phyloP scores from a whole-genome alignment of 2,888 invertebrate species.

The Hetaerina titia region DNA sequence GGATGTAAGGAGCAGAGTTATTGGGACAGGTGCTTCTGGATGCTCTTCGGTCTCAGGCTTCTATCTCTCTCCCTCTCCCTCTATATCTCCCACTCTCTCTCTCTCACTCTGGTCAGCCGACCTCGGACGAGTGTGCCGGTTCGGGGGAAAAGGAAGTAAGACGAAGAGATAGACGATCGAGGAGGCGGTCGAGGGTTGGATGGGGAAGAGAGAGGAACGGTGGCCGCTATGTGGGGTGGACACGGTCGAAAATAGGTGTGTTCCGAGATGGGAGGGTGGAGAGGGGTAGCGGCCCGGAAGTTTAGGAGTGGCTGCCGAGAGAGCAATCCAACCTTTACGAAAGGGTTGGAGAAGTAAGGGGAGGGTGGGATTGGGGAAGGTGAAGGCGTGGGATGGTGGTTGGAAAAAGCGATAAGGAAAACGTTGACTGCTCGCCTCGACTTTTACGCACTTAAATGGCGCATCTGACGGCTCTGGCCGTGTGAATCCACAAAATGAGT shows the following conservation, averaged over 20 bases:
- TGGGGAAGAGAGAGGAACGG: background rate
- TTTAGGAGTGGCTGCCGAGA: conserved; percentile 37
- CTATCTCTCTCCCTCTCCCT: background rate
- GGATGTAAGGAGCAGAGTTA: conserved; percentile 54
- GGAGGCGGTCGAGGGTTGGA: background rate
- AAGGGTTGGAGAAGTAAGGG: conserved; percentile 30
- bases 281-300: conserved; percentile 4
- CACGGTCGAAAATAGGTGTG: conserved; percentile 31
- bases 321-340: conserved; percentile 25
- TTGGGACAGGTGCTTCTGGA: conserved; percentile 58
- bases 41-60: background rate
- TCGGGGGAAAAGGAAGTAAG: conserved; percentile 2
- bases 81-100: background rate
- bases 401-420: background rate
- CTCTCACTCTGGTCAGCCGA: conserved; percentile 46
- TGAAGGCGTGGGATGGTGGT: background rate
- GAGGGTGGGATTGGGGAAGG: background rate
- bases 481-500: background rate
- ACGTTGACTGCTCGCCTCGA: background rate
- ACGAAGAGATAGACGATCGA: conserved; percentile 65
- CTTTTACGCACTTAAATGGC: background rate
- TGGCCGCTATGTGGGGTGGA: background rate
- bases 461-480: background rate
- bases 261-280: conserved; percentile 6
- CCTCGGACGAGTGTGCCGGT: conserved; percentile 47